A percentile compares a stretch with the other conserved stretches of the same genome.
phyloP scores from a whole-genome alignment of 2,113 vertebrate species.

The Spilogale gracilis region DNA sequence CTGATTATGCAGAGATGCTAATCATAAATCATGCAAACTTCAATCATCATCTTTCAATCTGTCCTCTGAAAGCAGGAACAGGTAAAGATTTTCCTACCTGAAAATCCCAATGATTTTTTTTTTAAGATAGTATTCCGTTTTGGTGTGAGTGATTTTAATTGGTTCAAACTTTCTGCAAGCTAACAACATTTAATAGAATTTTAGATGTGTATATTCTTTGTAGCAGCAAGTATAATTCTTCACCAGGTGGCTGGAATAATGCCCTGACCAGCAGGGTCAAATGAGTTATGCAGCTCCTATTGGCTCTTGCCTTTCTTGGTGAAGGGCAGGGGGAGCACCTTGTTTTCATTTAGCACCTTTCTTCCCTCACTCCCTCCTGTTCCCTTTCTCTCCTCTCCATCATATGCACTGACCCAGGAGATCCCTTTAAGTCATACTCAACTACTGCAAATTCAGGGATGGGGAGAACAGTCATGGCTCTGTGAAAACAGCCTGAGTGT shows the following conservation, averaged over 20 bases:
- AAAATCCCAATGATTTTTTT: neutral
- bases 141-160: neutral
- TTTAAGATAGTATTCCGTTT: neutral
- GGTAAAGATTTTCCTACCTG: constrained; percentile 87
- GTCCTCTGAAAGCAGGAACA: constrained; percentile 81
- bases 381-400: too few species aligned
- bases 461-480: neutral
- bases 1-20: constrained; percentile 64
- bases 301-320: fast-evolving
- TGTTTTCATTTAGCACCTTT: too few species aligned
- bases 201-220: neutral
- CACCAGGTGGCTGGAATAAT: fast-evolving
- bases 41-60: constrained; percentile 82
- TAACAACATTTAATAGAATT: neutral
- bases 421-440: neutral
- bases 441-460: too few species aligned
- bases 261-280: neutral
- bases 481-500: fast-evolving
- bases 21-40: constrained; percentile 83
- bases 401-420: fast-evolving
- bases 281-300: fast-evolving
- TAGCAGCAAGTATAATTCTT: neutral
- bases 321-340: too few species aligned
- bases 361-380: too few species aligned
- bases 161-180: neutral